These are phyloP conservation scores for Drosophila lini DNA, from an alignment of 1,140 invertebrate species.

Conservation along the genomic window DNA sequence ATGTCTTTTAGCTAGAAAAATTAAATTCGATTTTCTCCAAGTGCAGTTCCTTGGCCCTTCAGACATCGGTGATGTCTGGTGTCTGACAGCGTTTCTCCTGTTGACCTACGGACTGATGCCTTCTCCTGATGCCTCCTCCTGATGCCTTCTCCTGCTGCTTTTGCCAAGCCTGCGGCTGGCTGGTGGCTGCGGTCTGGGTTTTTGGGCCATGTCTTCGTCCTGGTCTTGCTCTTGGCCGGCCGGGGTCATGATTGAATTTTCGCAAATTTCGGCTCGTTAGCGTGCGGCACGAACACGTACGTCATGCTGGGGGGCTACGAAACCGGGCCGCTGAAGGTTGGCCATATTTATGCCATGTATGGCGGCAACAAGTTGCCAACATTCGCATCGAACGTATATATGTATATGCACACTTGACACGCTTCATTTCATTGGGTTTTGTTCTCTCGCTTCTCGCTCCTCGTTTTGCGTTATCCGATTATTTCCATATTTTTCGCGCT, in stretches of 20 bases:
- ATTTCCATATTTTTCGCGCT: conserved; percentile 73
- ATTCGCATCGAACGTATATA: conserved; percentile 9
- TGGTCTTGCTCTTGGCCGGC: conserved; percentile 48
- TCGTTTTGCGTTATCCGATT: conserved; percentile 47
- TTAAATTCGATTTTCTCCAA: neutral
- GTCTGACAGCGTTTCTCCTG: conserved; percentile 22
- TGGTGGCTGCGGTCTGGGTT: conserved; percentile 17
- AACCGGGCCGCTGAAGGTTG: conserved; percentile 55
- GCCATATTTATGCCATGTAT: conserved; percentile 54
- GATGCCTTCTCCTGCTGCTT: conserved; percentile 8
- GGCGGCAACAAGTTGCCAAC: conserved; percentile 78
- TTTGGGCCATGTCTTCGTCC: conserved; percentile 12
- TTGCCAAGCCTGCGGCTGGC: conserved; percentile 21
- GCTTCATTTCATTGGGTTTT: conserved; percentile 81
- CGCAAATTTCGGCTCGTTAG: conserved; percentile 80
- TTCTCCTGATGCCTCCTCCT: conserved; percentile 8
- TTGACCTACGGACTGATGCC: conserved; percentile 20
- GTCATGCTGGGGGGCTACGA: conserved; percentile 61
- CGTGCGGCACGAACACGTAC: conserved; percentile 71
- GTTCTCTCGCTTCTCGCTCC: conserved; percentile 46
- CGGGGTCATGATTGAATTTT: conserved; percentile 77
- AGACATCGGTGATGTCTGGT: conserved; percentile 16
- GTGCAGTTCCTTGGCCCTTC: conserved; percentile 7
- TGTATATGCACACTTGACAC: conserved; percentile 63
- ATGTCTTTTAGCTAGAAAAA: neutral